Conservation (phyloP, 2,797 vertebrate species). For the Gouania willdenowi region DNA sequence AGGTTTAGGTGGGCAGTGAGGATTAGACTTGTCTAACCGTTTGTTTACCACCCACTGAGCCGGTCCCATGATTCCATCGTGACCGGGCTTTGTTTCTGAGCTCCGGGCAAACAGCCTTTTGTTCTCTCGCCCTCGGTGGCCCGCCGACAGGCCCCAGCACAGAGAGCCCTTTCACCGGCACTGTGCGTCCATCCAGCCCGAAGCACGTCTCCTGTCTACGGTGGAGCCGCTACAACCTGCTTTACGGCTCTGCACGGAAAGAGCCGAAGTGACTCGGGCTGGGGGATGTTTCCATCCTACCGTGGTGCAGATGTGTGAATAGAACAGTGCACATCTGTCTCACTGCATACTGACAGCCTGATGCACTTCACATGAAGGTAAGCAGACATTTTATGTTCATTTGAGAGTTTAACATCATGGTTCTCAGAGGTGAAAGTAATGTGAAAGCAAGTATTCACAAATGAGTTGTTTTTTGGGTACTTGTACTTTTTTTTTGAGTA, state of each 20-base stretch:
- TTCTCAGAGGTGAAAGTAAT: no score
- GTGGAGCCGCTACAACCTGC: neutral
- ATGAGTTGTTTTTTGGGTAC: no score
- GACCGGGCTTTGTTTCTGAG: slow-evolving; percentile 62
- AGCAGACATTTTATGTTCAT: slow-evolving; percentile 11
- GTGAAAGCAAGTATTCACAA: no score
- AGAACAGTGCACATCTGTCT: no score
- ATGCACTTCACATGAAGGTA: slow-evolving; percentile 22
- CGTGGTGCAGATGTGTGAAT: no score
- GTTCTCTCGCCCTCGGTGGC: slow-evolving; percentile 48
- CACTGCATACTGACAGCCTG: neutral
- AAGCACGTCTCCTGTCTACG: slow-evolving; percentile 14
- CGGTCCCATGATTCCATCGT: slow-evolving; percentile 68
- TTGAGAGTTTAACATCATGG: no score
- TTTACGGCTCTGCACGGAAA: neutral
- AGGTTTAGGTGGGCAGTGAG: slow-evolving; percentile 42
- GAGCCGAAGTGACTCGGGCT: neutral
- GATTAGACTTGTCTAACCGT: slow-evolving; percentile 41
- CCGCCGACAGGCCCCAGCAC: slow-evolving; percentile 27
- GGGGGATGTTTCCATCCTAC: no score
- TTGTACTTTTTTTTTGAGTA: no score
- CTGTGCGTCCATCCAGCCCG: slow-evolving; percentile 20
- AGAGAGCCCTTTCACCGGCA: slow-evolving; percentile 56
- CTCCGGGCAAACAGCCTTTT: slow-evolving; percentile 42
- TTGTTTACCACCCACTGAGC: slow-evolving; percentile 66